Evolutionary conservation across 2,797 vertebrate species (phyloP).

Genomic region (Tiaroga cobitis): DNA sequence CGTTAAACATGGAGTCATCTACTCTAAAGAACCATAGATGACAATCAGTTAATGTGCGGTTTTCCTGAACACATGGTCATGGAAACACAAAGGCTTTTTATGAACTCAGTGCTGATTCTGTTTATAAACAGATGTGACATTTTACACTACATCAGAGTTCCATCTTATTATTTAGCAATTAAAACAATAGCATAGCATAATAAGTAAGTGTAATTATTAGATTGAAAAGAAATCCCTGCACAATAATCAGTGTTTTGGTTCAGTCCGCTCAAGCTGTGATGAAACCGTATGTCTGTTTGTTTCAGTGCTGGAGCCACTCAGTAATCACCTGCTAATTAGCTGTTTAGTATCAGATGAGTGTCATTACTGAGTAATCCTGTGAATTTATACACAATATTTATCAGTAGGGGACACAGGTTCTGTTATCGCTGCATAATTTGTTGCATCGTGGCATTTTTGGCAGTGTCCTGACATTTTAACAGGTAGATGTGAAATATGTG

Average conservation of each 20-base stretch:
- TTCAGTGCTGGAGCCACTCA: neutral
- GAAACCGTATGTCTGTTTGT: neutral
- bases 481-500: conserved; percentile 32
- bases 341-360: conserved; percentile 20
- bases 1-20: neutral
- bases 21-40: neutral
- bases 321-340: conserved; percentile 31
- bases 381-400: conserved; percentile 19
- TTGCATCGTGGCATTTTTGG: conserved; percentile 8
- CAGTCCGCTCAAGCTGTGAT: neutral
- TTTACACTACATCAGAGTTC: neutral
- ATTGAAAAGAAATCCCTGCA: neutral
- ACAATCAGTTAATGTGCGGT: neutral
- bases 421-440: conserved; percentile 19
- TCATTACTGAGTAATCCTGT: conserved; percentile 17
- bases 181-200: neutral
- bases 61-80: neutral
- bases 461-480: conserved; percentile 37
- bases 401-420: neutral
- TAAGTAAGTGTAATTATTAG: neutral
- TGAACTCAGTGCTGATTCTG: neutral
- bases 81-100: neutral
- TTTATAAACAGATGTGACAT: neutral
- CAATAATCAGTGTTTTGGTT: neutral
- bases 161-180: neutral